Evolutionary conservation across 2,113 vertebrate genomes (phyloP), one percentile per base, ranked within the genome.

Genomic region (Pygathrix nemaeus): DNA sequence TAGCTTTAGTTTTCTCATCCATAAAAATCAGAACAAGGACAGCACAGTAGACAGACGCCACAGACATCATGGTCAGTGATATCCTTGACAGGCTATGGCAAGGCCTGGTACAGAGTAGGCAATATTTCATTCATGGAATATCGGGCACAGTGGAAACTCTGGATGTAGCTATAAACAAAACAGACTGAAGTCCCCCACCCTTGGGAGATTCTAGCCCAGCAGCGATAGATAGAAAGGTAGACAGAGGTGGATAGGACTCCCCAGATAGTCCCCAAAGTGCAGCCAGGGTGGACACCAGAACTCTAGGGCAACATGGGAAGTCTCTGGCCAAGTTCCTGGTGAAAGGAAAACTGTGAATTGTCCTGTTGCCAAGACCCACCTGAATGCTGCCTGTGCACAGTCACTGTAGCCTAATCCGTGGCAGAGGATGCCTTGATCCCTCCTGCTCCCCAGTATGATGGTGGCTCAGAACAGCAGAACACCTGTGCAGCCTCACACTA

Each of bases 381-480:
- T 10, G 20, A 61, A 55, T 2, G 11, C 5, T 27, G 84, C 35
- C 45, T 84, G 30, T 75, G 12, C 20, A 35, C 18, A 32, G 78
- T 50, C 59, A 75, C 57, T 45, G 1, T 23, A 88, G 35, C 45
- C 4, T 12, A 6, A 40, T 30, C 20, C 30, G 23, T 11, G n/a
- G 40, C 48, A 84, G 8, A 45, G 38, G 43, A n/a, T 12, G 20
- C 48, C 81, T 66, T 7, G 12, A 61, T 12, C 8, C 55, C 35
- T 76, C 35, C n/a, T 5, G 9, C 30, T 68, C 43, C 50, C 43
- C 4, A 5, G 3, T 9, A 7, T 12, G 38, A 43, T 0, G 3
- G 73, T 66, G 20, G 25, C n/a, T 38, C 52, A 35, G 0, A 72
- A 43, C 17, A 30, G 8, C 40, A 64, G 57, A 45, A 32, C 0